Evolutionary conservation across 2,888 invertebrate genomes (phyloP).

Genomic region (Helleia helle): DNA sequence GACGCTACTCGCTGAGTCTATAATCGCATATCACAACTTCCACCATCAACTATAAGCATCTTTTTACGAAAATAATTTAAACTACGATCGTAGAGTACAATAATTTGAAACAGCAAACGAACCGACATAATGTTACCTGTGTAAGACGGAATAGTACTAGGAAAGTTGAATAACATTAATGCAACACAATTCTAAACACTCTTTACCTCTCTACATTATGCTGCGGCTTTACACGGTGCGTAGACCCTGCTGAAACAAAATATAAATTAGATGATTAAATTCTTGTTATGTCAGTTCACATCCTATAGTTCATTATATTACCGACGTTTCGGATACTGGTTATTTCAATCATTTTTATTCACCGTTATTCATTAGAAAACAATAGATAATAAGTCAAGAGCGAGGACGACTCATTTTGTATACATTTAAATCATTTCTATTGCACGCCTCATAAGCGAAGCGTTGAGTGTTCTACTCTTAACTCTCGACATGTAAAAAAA

Average conservation of each 20-base stretch:
- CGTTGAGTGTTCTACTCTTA: too few species aligned
- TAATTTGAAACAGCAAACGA: conserved; percentile 5
- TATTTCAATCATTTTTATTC: too few species aligned
- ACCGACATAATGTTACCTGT: conserved; percentile 7
- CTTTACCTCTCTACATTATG: conserved; percentile 17
- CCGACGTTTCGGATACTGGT: too few species aligned
- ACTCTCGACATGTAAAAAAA: too few species aligned
- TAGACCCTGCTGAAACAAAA: conserved; percentile 41
- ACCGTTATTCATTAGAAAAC: too few species aligned
- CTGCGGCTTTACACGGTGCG: conserved; percentile 30
- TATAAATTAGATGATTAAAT: too few species aligned
- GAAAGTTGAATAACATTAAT: conserved; percentile 13
- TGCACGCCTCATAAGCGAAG: too few species aligned
- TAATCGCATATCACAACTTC: conserved; percentile 9
- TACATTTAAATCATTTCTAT: too few species aligned
- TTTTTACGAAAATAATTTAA: conserved; percentile 8
- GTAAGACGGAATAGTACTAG: conserved; percentile 11
- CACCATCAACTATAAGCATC: neutral
- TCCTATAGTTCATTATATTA: too few species aligned
- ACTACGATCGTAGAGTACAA: conserved; percentile 9
- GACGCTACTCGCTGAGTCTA: conserved; percentile 8
- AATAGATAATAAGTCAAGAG: too few species aligned
- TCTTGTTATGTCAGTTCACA: too few species aligned
- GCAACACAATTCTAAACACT: conserved; percentile 16
- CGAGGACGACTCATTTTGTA: too few species aligned